Conservation (phyloP, 2,113 vertebrate species). For the Gobio gobio region DNA sequence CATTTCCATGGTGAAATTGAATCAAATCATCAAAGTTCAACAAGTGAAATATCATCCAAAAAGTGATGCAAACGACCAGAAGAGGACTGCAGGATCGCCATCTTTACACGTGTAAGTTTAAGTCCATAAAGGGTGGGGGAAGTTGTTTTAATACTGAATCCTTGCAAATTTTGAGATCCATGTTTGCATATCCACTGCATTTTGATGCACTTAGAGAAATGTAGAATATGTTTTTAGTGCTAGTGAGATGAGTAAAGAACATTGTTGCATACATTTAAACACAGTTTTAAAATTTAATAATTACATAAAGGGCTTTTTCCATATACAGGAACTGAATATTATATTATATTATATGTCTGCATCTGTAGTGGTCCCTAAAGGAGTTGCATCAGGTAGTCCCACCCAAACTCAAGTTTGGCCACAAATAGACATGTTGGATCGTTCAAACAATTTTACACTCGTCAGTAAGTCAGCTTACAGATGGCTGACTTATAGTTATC, state of each 20-base stretch:
- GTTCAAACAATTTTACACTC: neutral
- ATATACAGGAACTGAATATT: neutral
- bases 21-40: neutral
- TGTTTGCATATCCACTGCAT: neutral
- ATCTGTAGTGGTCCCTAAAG: neutral
- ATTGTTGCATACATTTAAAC: no score
- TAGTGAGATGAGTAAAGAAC: no score
- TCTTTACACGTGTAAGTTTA: neutral
- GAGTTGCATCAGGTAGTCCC: neutral
- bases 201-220: neutral
- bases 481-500: neutral
- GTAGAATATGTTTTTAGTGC: neutral
- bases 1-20: conserved; percentile 1
- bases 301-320: no score
- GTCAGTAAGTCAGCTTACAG: neutral
- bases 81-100: neutral
- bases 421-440: neutral
- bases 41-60: neutral
- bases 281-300: no score
- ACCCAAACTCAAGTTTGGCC: neutral
- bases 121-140: neutral
- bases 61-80: neutral
- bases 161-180: neutral
- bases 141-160: neutral
- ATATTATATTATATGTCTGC: neutral